These are phyloP conservation scores for Gallinago media DNA, from an alignment of 2,113 vertebrate species.

Conservation along the genomic window DNA sequence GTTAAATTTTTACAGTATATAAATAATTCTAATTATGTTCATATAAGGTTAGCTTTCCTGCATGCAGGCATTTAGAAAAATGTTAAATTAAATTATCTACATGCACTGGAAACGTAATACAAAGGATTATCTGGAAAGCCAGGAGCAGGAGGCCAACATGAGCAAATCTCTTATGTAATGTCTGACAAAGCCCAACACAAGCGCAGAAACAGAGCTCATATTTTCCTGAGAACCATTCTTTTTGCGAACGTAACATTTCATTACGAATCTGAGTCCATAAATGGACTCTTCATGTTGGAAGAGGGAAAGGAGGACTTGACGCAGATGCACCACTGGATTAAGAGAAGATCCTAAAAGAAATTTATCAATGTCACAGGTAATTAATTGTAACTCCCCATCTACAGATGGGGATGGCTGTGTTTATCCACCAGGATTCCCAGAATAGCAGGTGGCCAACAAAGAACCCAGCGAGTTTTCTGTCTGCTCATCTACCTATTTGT, in stretches of 20 bases:
- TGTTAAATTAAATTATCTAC: constrained; percentile 78
- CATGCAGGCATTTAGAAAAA: constrained; percentile 74
- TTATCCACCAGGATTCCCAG: constrained; percentile 62
- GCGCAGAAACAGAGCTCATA: constrained; percentile 57
- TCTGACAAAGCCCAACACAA: constrained; percentile 59
- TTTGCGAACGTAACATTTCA: constrained; percentile 78
- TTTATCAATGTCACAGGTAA: constrained; percentile 77
- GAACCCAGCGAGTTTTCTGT: constrained; percentile 49
- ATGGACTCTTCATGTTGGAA: constrained; percentile 54
- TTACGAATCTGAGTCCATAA: constrained; percentile 66
- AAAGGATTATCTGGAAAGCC: constrained; percentile 77
- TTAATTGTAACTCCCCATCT: constrained; percentile 74
- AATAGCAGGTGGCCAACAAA: constrained; percentile 67
- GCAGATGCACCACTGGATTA: constrained; percentile 63
- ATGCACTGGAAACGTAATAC: constrained; percentile 74
- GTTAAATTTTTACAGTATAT: constrained; percentile 75
- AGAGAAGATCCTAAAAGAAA: constrained; percentile 70
- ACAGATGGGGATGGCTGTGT: constrained; percentile 50
- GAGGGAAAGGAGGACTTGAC: constrained; percentile 17
- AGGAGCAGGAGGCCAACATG: constrained; percentile 70
- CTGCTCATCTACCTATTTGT: constrained; percentile 34
- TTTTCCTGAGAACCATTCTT: constrained; percentile 76
- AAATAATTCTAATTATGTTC: constrained; percentile 79
- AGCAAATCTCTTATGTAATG: constrained; percentile 69
- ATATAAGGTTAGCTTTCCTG: constrained; percentile 74